A percentile compares a stretch with the other conserved stretches of the same genome.
phyloP scores from a whole-genome alignment of 1,140 invertebrate genomes.

The Neuroterus valhalla region DNA sequence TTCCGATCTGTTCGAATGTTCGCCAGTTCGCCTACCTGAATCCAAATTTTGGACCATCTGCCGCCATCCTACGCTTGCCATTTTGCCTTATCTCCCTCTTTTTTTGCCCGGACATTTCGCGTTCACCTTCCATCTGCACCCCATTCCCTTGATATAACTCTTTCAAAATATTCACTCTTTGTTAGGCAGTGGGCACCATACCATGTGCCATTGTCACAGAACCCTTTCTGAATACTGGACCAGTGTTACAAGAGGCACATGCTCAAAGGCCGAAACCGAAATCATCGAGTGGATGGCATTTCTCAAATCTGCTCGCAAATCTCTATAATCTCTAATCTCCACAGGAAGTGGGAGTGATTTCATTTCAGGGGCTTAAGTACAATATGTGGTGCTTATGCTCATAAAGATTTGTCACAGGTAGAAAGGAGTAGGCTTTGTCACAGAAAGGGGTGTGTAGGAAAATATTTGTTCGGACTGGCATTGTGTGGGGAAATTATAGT shows the following conservation, averaged over 20 bases:
- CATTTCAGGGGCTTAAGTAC: background rate
- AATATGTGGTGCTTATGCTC: background rate
- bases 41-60: conserved; percentile 50
- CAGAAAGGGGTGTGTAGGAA: background rate
- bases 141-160: conserved; percentile 11
- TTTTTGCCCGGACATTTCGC: conserved; percentile 29
- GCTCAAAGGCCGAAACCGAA: background rate
- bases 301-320: background rate
- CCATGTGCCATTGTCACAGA: conserved; percentile 6
- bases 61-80: conserved; percentile 36
- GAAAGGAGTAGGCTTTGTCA: background rate
- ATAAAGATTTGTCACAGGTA: background rate
- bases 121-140: conserved; percentile 11
- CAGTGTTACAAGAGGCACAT: too few species aligned
- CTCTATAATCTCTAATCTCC: background rate
- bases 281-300: conserved; percentile 7
- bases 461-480: conserved; percentile 5
- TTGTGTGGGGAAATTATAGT: conserved; percentile 10
- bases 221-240: background rate
- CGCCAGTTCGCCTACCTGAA: conserved; percentile 44
- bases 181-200: background rate
- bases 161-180: conserved; percentile 17
- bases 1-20: conserved; percentile 39
- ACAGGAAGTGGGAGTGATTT: conserved; percentile 27
- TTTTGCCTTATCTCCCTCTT: conserved; percentile 36